These are phyloP conservation scores for Danaus plexippus DNA, from an alignment of 1,140 invertebrate species.

Conservation along the genomic window DNA sequence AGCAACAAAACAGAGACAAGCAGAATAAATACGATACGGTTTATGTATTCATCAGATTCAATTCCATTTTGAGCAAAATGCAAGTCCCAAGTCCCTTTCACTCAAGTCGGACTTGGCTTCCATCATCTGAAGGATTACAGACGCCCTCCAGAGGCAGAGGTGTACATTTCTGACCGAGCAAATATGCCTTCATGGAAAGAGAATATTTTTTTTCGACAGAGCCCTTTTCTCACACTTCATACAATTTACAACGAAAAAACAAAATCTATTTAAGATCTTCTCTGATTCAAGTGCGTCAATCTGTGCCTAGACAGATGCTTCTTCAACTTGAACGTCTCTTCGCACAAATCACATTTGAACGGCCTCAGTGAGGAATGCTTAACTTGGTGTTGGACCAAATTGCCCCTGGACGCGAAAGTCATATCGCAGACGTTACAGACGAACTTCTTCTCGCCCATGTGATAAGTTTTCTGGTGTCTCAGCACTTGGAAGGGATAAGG, in stretches of 20 bases:
- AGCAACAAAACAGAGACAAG: too few relatives aligned
- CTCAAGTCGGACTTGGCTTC: too few relatives aligned
- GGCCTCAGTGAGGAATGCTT: conserved; percentile 68
- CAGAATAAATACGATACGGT: too few relatives aligned
- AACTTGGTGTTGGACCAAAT: conserved; percentile 62
- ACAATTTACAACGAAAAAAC: background rate
- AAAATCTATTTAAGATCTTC: conserved; percentile 2
- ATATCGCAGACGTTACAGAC: conserved; percentile 50
- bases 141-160: too few relatives aligned
- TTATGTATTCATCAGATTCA: too few relatives aligned
- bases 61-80: too few relatives aligned
- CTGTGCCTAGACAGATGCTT: conserved; percentile 23
- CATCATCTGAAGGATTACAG: too few relatives aligned
- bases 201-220: background rate
- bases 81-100: too few relatives aligned
- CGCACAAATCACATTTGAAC: conserved; percentile 55
- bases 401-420: conserved; percentile 44
- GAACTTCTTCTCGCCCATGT: conserved; percentile 46
- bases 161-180: too few relatives aligned
- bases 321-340: conserved; percentile 27
- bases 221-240: background rate
- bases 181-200: too few relatives aligned
- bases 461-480: conserved; percentile 32
- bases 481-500: conserved; percentile 27
- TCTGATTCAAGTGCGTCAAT: conserved; percentile 14